A percentile compares a stretch with the other conserved stretches of the same genome.
Conservation (phyloP, 2,113 vertebrate genomes). For the Lamprologus tigripictilis region DNA sequence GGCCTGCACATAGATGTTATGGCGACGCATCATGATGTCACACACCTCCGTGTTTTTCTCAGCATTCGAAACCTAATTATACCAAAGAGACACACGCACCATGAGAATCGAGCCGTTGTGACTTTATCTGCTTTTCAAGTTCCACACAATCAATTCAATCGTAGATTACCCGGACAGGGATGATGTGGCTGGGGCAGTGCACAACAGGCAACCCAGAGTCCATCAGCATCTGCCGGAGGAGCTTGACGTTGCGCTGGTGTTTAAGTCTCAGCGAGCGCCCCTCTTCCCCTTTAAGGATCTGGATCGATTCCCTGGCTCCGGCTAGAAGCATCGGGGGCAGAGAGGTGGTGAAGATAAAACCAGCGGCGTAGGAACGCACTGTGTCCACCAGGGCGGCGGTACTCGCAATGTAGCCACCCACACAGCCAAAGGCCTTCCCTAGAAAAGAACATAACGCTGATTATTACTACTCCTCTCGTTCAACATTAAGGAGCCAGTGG, state of each 20-base stretch:
- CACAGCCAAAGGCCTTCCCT: conserved; percentile 97
- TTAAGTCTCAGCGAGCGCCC: conserved; percentile 81
- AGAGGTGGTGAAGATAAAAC: conserved; percentile 97
- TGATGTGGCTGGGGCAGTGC: conserved; percentile 97
- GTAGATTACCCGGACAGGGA: conserved; percentile 82
- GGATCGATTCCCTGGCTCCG: conserved; percentile 83
- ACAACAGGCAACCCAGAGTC: conserved; percentile 90
- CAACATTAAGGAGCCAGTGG: background rate
- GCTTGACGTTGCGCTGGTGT: conserved; percentile 93
- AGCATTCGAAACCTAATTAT: conserved; percentile 82
- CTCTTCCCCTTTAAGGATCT: conserved; percentile 81
- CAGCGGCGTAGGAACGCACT: conserved; percentile 87
- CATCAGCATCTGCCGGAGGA: conserved; percentile 95
- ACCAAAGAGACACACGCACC: background rate
- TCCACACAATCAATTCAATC: background rate
- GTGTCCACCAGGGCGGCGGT: conserved; percentile 84
- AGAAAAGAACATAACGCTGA: background rate
- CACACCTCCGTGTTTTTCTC: conserved; percentile 91
- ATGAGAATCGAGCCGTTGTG: background rate
- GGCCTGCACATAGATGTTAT: conserved; percentile 95
- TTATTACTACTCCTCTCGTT: background rate
- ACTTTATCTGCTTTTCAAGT: background rate
- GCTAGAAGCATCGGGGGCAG: conserved; percentile 92
- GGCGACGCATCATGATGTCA: conserved; percentile 87
- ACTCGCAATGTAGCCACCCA: conserved; percentile 93